A percentile compares a stretch with the other conserved stretches of the same genome.
phyloP scores from a whole-genome alignment of 2,113 vertebrate genomes.

The Phylloscopus trochiloides region DNA sequence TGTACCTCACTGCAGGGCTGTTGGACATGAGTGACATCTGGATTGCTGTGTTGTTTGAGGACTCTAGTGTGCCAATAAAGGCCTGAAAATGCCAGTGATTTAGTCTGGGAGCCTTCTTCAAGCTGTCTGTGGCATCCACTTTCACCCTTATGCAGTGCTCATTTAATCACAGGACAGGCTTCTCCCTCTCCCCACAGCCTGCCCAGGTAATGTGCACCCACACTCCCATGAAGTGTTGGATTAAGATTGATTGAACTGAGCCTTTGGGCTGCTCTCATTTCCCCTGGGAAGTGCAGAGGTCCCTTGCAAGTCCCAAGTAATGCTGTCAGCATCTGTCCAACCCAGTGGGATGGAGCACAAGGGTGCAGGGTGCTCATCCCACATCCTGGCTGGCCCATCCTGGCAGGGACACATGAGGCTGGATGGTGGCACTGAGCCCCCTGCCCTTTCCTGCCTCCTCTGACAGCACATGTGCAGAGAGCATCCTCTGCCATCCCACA shows the following conservation, averaged over 20 bases:
- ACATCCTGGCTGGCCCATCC: background rate
- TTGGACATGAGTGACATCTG: background rate
- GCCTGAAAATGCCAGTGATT: background rate
- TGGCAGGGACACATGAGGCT: background rate
- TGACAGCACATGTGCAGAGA: rapidly evolving
- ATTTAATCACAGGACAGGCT: background rate
- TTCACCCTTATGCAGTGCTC: background rate
- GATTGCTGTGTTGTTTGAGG: background rate
- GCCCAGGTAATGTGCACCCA: background rate
- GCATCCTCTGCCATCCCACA: background rate
- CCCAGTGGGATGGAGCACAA: rapidly evolving
- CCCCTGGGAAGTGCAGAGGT: background rate
- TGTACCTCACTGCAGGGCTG: background rate
- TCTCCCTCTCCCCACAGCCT: background rate
- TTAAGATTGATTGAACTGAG: rapidly evolving
- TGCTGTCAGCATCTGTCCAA: background rate
- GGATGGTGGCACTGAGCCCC: rapidly evolving
- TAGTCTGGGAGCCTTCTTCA: background rate
- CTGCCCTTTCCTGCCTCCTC: rapidly evolving
- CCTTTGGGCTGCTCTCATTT: background rate
- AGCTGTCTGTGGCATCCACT: background rate
- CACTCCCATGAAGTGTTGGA: background rate
- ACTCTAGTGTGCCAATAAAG: background rate
- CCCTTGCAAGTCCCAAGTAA: rapidly evolving
- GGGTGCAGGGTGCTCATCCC: rapidly evolving